Evolutionary conservation across 2,113 vertebrate species (phyloP).

Genomic region (Semnornis frantzii): DNA sequence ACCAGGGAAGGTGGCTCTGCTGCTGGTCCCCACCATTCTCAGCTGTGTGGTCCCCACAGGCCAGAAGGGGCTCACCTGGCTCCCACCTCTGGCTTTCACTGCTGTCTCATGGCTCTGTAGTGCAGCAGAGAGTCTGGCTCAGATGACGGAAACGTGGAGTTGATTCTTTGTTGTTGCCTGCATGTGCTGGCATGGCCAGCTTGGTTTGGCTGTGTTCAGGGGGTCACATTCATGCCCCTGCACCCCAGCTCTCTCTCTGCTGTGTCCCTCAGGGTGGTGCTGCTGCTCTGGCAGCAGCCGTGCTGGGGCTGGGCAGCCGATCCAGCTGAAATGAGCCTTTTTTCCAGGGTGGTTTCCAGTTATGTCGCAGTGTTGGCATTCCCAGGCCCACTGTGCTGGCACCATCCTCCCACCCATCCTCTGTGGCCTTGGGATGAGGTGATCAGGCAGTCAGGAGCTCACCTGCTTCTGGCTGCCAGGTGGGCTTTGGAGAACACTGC

Average conservation of each 20-base stretch:
- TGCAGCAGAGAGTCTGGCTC: fast-evolving
- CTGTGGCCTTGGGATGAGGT: fast-evolving
- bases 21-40: fast-evolving
- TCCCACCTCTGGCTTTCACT: background rate
- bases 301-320: background rate
- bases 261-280: conserved; percentile 54
- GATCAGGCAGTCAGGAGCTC: background rate
- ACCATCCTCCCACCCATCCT: background rate
- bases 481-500: background rate
- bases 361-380: background rate
- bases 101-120: background rate
- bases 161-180: background rate
- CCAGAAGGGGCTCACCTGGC: background rate
- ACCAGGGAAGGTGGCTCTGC: background rate
- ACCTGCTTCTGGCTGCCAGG: background rate
- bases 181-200: fast-evolving
- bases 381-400: background rate
- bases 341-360: conserved; percentile 42
- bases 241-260: background rate
- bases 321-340: conserved; percentile 1
- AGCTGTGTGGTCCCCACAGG: fast-evolving
- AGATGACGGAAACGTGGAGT: fast-evolving
- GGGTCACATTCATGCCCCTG: background rate
- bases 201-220: background rate
- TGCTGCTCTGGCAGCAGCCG: conserved; percentile 22